Conservation (phyloP, 2,113 vertebrate genomes). For the Alexandromys fortis region DNA sequence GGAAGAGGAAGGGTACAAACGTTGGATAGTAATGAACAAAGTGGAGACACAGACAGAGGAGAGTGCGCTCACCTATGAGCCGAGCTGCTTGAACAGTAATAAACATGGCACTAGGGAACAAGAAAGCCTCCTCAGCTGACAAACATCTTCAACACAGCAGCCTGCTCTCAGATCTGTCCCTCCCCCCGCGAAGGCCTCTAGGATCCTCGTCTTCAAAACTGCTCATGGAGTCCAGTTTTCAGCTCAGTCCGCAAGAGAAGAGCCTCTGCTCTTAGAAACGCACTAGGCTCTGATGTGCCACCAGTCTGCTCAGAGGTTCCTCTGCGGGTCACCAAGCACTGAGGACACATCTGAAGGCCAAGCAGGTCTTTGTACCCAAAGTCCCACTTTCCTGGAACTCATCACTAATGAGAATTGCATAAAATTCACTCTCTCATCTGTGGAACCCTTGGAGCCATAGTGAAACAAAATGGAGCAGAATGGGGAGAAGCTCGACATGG, state of each 20-base stretch:
- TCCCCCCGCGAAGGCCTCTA: fast-evolving
- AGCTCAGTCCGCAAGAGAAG: neutral
- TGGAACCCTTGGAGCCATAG: neutral
- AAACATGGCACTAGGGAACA: neutral
- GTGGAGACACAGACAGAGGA: neutral
- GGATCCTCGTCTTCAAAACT: neutral
- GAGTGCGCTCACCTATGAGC: neutral
- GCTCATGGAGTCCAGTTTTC: neutral
- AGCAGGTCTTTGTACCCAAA: neutral
- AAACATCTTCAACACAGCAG: neutral
- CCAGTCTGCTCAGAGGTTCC: neutral
- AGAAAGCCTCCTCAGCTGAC: too few relatives aligned
- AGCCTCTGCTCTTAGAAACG: neutral
- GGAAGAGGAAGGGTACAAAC: neutral
- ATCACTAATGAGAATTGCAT: neutral
- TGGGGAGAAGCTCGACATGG: neutral
- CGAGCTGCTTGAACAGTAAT: neutral
- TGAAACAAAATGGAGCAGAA: neutral
- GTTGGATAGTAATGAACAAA: neutral
- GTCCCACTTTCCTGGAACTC: neutral
- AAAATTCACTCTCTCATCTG: neutral
- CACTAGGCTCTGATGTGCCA: neutral
- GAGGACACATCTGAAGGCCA: neutral
- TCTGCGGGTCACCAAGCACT: neutral
- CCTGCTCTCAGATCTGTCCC: neutral